Evolutionary conservation across 2,888 invertebrate genomes (phyloP).

Genomic region (Rhorus exstirpatorius): DNA sequence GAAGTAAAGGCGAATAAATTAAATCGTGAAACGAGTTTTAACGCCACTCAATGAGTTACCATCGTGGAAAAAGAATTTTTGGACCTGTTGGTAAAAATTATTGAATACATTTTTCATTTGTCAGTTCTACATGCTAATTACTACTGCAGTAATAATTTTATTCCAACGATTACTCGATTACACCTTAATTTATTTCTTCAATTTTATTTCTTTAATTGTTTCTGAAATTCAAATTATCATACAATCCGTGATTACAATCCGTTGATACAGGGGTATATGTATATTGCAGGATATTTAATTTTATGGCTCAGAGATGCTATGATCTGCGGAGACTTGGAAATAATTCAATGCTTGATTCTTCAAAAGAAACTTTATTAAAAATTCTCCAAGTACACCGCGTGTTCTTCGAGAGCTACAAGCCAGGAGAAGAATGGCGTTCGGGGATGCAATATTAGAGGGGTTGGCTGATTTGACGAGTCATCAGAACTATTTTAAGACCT

Average conservation of each 20-base stretch:
- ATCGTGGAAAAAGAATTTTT: constrained; percentile 11
- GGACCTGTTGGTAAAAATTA: neutral
- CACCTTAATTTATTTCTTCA: no score
- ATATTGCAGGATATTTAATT: no score
- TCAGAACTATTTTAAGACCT: constrained; percentile 14
- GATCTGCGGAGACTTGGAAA: no score
- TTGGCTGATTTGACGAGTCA: constrained; percentile 20
- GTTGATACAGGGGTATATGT: no score
- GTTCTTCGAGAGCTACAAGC: neutral
- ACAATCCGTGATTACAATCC: no score
- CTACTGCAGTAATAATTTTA: neutral
- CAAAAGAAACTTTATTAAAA: no score
- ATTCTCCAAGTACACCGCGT: neutral
- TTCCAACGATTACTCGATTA: neutral
- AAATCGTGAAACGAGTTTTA: constrained; percentile 79
- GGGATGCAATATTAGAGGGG: constrained; percentile 2
- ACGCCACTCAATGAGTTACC: constrained; percentile 73
- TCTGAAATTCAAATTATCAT: no score
- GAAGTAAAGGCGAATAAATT: constrained; percentile 77
- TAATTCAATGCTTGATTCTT: no score
- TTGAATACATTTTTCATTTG: neutral
- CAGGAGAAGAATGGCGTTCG: neutral
- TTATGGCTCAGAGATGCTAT: no score
- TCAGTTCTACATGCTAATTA: neutral
- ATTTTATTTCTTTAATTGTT: no score